These are phyloP conservation scores for Phrynocephalus forsythii DNA, from an alignment of 2,797 vertebrate species.

Conservation along the genomic window DNA sequence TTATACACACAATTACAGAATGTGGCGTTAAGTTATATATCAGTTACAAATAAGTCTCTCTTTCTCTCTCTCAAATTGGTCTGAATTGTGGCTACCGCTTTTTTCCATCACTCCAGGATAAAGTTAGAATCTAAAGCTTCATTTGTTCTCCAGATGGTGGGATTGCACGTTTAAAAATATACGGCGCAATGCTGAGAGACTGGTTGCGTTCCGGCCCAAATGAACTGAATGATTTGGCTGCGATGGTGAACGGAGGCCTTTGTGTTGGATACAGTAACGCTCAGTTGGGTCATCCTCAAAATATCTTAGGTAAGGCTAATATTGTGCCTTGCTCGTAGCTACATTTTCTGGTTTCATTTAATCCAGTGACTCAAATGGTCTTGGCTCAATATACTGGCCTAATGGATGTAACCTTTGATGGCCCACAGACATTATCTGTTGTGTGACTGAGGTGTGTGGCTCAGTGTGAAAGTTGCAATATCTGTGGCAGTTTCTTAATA, in stretches of 20 bases:
- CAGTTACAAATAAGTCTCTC: too few relatives aligned
- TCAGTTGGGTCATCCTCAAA: slow-evolving; percentile 88
- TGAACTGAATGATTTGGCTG: slow-evolving; percentile 80
- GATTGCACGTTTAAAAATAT: slow-evolving; percentile 83
- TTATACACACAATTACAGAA: too few relatives aligned
- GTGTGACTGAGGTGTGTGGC: too few relatives aligned
- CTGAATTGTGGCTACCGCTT: background rate
- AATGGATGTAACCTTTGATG: too few relatives aligned
- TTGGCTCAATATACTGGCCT: too few relatives aligned
- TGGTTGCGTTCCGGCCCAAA: slow-evolving; percentile 75
- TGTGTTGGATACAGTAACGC: slow-evolving; percentile 87
- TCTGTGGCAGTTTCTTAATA: too few relatives aligned
- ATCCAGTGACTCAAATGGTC: background rate
- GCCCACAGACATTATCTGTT: too few relatives aligned
- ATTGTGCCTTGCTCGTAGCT: background rate
- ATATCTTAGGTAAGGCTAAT: slow-evolving; percentile 83
- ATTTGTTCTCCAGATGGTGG: slow-evolving; percentile 82
- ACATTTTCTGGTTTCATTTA: background rate
- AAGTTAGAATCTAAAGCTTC: background rate
- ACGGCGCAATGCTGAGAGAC: slow-evolving; percentile 83
- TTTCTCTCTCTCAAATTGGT: too few relatives aligned
- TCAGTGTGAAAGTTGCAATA: too few relatives aligned
- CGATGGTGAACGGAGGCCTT: slow-evolving; percentile 84
- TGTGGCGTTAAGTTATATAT: too few relatives aligned
- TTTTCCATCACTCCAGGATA: background rate